Evolutionary conservation across 2,113 vertebrate species (phyloP), one percentile per base, ranked within the genome.

Genomic region (Synodontis membranacea): DNA sequence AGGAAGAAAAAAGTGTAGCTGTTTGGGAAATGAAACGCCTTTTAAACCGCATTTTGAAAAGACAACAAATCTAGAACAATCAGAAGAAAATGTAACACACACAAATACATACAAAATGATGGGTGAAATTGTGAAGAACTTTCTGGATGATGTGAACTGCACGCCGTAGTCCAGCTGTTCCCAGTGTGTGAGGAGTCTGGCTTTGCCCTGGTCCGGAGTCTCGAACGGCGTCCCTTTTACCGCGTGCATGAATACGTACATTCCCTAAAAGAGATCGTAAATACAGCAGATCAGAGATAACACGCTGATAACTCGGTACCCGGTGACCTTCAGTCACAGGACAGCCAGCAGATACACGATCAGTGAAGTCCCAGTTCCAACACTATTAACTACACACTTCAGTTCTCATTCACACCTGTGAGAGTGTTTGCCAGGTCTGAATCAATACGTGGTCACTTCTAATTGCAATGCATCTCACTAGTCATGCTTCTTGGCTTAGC

Each of bases 101-200:
- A 80, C 3, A 74, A 86, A 82, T 0, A 93, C 98, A 89, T 96
- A 99, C 97, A 99, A 94, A 92, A 99, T 97, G 92, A 99, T 99
- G 88, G 98, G 98, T 74, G 97, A 99, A 89, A 99, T 99, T 87
- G 98, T 99, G 94, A 99, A 98, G 95, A 99, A 99, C 92, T 99
- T 99, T 90, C 97, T 95, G 85, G 98, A 99, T 68, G 98, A 99
- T 48, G 98, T 99, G 93, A 98, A 99, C 88, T 99, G 97, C 60
- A 99, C 97, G 72, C 98, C 98, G 80, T 99, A 99, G 92, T 99
- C 98, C 17, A 99, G 94, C 86, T 99, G 98, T 86, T 99, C 97
- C 98, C 98, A 99, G 48, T 99, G 98, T 74, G 98, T 99, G n/a
- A 99, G 96, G 10, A 99, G 96, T 89, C 98, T 94, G 84, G 98